Percentiles rank a stretch among this genome's conserved stretches.
Evolutionary conservation across 2,113 vertebrate species (phyloP).

Genomic region (Pteruthius melanotis): DNA sequence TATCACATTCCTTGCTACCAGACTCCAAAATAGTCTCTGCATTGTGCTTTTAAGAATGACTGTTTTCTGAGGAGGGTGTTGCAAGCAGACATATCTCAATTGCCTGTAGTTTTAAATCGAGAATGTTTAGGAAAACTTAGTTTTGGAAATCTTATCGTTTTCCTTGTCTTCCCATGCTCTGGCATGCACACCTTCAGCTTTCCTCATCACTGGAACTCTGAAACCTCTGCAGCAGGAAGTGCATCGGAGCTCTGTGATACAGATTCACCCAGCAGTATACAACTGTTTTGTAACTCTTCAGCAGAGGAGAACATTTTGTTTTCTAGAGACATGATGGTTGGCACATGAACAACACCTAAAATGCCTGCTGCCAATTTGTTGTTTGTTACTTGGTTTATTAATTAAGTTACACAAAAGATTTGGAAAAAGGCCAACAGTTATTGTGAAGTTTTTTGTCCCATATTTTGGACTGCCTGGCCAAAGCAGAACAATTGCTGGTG

Average conservation of each 20-base stretch:
- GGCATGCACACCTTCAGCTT: neutral
- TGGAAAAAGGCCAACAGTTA: slow-evolving; percentile 37
- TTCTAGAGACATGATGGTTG: slow-evolving; percentile 18
- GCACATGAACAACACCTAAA: slow-evolving; percentile 62
- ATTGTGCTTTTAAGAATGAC: neutral
- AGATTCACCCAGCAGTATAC: neutral
- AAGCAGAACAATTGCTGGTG: slow-evolving; percentile 60
- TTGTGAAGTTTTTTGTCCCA: neutral
- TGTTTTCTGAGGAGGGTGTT: neutral
- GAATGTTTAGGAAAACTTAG: neutral
- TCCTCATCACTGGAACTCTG: neutral
- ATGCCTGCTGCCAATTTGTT: slow-evolving; percentile 64
- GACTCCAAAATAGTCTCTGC: neutral
- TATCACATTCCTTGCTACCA: neutral
- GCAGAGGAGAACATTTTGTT: slow-evolving; percentile 52
- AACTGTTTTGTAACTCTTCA: slow-evolving; percentile 42
- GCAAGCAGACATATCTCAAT: neutral
- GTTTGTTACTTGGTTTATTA: slow-evolving; percentile 66
- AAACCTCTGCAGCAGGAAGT: neutral
- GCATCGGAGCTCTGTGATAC: accelerated
- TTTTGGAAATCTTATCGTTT: neutral
- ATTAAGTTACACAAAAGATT: slow-evolving; percentile 66
- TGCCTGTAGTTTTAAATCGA: neutral
- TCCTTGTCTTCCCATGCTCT: neutral
- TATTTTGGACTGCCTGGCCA: slow-evolving; percentile 20